A percentile compares a stretch with the other conserved stretches of the same genome.
Evolutionary conservation across 2,888 invertebrate genomes (phyloP).

Genomic region (Meiosimyza decipiens): DNA sequence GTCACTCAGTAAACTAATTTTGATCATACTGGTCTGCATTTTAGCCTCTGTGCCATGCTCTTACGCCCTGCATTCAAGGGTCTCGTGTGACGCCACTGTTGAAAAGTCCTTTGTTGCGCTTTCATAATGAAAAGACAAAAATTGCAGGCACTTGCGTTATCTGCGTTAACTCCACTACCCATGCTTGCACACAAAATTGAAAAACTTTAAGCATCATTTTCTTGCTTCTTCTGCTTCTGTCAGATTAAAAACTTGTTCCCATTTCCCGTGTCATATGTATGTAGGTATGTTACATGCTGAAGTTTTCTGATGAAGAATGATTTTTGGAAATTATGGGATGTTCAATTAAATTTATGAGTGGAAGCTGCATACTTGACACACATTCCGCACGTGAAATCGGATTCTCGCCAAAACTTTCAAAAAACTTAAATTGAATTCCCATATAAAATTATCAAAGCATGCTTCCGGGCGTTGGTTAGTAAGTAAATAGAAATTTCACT

Average conservation of each 20-base stretch:
- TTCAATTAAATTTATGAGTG: constrained; percentile 43
- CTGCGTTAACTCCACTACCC: neutral
- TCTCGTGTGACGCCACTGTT: constrained; percentile 11
- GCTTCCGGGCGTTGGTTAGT: no score
- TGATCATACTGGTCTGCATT: neutral
- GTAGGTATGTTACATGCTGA: constrained; percentile 19
- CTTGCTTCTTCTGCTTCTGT: neutral
- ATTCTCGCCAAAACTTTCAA: constrained; percentile 4
- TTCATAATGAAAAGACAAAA: constrained; percentile 35
- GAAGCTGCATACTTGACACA: constrained; percentile 30
- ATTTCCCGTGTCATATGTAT: neutral
- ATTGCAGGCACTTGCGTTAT: constrained; percentile 11
- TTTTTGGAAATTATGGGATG: constrained; percentile 41
- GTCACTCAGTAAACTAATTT: neutral
- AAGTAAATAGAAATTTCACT: neutral
- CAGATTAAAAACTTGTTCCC: no score
- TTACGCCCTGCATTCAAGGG: neutral
- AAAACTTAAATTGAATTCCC: constrained; percentile 1
- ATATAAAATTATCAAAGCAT: neutral
- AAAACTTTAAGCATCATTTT: constrained; percentile 28
- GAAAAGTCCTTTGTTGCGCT: constrained; percentile 29
- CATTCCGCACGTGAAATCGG: constrained; percentile 15
- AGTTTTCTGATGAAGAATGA: constrained; percentile 34
- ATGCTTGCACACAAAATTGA: constrained; percentile 18
- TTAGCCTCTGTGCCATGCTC: neutral